Evolutionary conservation across 2,113 vertebrate species (phyloP).

Genomic region (Erythrocercus mccallii): DNA sequence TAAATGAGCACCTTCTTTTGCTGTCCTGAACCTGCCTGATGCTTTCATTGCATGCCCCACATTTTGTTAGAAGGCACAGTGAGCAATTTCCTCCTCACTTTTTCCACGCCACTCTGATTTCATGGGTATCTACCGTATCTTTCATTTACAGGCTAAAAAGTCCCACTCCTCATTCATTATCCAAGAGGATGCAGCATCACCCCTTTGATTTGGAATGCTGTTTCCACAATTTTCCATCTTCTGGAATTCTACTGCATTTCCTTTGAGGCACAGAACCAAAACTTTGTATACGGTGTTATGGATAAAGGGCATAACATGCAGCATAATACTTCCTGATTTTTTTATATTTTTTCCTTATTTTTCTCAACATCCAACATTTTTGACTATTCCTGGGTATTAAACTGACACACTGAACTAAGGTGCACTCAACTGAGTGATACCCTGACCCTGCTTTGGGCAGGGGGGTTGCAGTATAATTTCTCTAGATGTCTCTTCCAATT

Average conservation of each 20-base stretch:
- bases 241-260: neutral
- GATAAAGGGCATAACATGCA: too few species aligned
- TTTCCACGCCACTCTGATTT: neutral
- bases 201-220: neutral
- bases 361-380: neutral
- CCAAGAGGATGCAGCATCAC: neutral
- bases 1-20: neutral
- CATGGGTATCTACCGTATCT: neutral
- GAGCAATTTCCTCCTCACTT: neutral
- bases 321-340: neutral
- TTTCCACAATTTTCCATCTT: neutral
- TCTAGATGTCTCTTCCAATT: neutral
- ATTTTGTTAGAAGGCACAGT: neutral
- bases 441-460: neutral
- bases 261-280: neutral
- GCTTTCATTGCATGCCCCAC: neutral
- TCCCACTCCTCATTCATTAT: neutral
- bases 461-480: neutral
- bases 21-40: neutral
- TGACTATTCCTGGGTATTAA: neutral
- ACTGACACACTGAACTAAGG: neutral
- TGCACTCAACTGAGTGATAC: neutral
- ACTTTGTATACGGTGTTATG: neutral
- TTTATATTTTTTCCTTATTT: neutral
- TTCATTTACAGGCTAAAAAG: neutral